Evolutionary conservation across 2,888 invertebrate genomes (phyloP), one percentile per base, ranked within the genome.

Genomic region (Branchipolynoe longqiensis): DNA sequence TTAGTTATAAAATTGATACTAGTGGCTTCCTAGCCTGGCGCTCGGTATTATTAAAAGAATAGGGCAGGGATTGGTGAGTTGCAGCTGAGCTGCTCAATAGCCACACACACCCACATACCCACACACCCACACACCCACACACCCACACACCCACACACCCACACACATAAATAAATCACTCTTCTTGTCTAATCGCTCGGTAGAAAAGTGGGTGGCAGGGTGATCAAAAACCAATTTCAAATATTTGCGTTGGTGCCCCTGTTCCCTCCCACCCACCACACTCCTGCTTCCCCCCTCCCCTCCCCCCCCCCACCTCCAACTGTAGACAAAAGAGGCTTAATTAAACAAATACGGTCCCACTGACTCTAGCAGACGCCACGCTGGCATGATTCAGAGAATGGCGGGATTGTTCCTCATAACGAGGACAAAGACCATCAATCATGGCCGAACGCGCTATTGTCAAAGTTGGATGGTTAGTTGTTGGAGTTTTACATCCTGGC

Each of bases 141-240:
- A n/a, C n/a, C n/a, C n/a, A n/a, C n/a, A n/a, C n/a, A n/a, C n/a
- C n/a, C n/a, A n/a, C n/a, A n/a, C n/a, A n/a, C n/a, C n/a, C n/a
- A n/a, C n/a, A n/a, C n/a, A n/a, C n/a, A n/a, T n/a, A n/a, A 69
- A 69, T 69, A 69, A 69, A 69, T 69, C 69, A 69, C 38, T 69
- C 69, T 69, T n/a, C 38, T 38, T 69, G 33, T 69, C 69, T 69
- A 69, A 69, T 69, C 69, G 69, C 69, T 69, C 69, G 38, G 62
- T 22, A 6, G 69, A 69, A 25, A 69, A 69, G 69, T n/a, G n/a
- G n/a, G 22, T 4, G 38, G 41, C 28, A 41, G 78, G 28, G 54
- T 54, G 78, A 78, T 78, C 78, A 78, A 78, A 78, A 78, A 54
- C 78, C 54, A 78, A 78, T 78, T 78, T 78, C 78, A 78, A 78